phyloP scores from a whole-genome alignment of 2,888 invertebrate species.

The Drosophila imparisetae region DNA sequence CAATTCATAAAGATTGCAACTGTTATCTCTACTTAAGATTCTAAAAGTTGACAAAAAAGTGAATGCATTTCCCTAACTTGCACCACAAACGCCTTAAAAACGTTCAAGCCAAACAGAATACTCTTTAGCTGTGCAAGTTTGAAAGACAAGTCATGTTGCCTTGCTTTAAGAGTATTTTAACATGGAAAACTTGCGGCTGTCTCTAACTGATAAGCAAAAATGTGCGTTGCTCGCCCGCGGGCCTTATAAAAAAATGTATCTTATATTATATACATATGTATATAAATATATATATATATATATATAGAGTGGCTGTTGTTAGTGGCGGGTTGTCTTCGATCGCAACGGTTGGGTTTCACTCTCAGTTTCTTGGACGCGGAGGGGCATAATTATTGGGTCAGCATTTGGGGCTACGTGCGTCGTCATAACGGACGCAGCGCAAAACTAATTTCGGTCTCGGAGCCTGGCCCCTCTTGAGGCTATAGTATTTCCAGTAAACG shows the following conservation, averaged over 20 bases:
- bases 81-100: not conserved
- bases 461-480: conserved; percentile 62
- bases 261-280: conserved; percentile 9
- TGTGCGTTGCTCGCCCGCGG: conserved; percentile 47
- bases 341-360: conserved; percentile 71
- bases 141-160: not conserved
- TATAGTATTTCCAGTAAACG: conserved; percentile 75
- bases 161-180: conserved; percentile 29
- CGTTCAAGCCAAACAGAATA: not conserved
- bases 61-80: not conserved
- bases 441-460: conserved; percentile 73
- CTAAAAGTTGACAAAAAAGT: not conserved
- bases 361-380: conserved; percentile 75
- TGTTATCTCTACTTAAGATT: not conserved
- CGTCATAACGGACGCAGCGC: conserved; percentile 64
- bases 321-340: conserved; percentile 3
- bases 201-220: conserved; percentile 62
- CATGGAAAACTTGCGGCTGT: conserved; percentile 31
- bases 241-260: conserved; percentile 36
- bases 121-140: not conserved
- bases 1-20: not conserved
- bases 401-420: conserved; percentile 61
- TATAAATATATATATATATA: not conserved
- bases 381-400: conserved; percentile 82
- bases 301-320: conserved; percentile 38